These are phyloP conservation scores for Acanthochromis polyacanthus DNA, from an alignment of 2,113 vertebrate species.

Conservation along the genomic window DNA sequence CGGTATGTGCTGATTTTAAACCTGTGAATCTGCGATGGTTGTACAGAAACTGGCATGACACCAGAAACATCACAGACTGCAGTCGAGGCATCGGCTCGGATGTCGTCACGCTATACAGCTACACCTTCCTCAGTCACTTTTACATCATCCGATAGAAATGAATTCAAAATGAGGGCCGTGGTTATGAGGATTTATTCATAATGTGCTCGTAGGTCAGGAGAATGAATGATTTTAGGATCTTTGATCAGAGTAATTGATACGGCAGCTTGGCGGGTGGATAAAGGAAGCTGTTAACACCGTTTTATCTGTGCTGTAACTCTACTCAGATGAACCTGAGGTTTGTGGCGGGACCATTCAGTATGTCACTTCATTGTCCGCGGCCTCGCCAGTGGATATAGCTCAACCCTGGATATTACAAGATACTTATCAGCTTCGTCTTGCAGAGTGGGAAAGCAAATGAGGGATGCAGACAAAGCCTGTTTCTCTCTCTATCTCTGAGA, in stretches of 20 bases:
- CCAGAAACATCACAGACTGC: neutral
- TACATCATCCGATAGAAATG: conserved; percentile 14
- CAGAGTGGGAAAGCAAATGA: conserved; percentile 57
- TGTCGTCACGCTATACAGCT: neutral
- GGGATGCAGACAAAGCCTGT: conserved; percentile 71
- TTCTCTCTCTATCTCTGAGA: conserved; percentile 76
- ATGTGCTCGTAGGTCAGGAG: conserved; percentile 51
- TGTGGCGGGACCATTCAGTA: conserved; percentile 80
- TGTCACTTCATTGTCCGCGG: conserved; percentile 81
- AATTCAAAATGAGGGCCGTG: conserved; percentile 32
- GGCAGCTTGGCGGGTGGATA: conserved; percentile 84
- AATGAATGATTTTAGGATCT: conserved; percentile 77
- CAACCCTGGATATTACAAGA: conserved; percentile 82
- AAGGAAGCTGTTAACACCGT: conserved; percentile 88
- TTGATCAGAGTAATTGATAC: conserved; percentile 86
- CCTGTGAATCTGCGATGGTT: no score
- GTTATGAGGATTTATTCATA: conserved; percentile 62
- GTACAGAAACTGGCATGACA: neutral
- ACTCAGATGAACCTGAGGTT: conserved; percentile 78
- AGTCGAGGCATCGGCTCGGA: no score
- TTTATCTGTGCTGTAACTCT: conserved; percentile 83
- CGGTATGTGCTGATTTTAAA: no score
- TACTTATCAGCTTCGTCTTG: conserved; percentile 77
- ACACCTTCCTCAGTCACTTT: conserved; percentile 11
- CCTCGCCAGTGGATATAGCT: conserved; percentile 81